These are phyloP conservation scores for Phymorhynchus buccinoides DNA, from an alignment of 1,140 invertebrate species.

Conservation along the genomic window DNA sequence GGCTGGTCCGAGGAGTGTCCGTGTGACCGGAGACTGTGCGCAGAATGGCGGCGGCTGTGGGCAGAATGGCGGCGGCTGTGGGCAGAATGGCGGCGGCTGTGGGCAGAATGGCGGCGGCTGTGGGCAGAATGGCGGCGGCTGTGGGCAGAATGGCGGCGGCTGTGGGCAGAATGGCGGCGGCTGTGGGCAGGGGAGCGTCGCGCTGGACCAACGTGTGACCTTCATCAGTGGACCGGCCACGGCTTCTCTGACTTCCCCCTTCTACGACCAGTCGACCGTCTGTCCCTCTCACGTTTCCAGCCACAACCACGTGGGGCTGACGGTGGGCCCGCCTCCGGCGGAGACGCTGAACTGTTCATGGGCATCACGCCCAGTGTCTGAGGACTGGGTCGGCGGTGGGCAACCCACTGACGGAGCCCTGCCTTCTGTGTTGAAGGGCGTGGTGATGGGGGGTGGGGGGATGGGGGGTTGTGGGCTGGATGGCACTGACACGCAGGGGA, in stretches of 20 bases:
- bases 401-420: not conserved
- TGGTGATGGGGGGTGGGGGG: too few species aligned
- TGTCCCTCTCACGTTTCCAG: not conserved
- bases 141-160: too few species aligned
- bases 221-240: not conserved
- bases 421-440: not conserved
- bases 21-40: not conserved
- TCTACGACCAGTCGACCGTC: not conserved
- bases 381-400: not conserved
- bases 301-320: not conserved
- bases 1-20: too few species aligned
- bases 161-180: not conserved
- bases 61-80: not conserved
- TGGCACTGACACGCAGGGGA: not conserved
- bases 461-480: too few species aligned
- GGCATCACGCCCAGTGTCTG: too few species aligned
- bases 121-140: not conserved
- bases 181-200: not conserved
- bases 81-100: not conserved
- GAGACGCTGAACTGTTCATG: too few species aligned
- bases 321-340: not conserved
- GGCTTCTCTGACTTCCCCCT: too few species aligned
- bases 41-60: not conserved
- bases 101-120: too few species aligned
- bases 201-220: not conserved